Evolutionary conservation across 2,888 invertebrate species (phyloP).

Genomic region (Trissolcus japonicus): DNA sequence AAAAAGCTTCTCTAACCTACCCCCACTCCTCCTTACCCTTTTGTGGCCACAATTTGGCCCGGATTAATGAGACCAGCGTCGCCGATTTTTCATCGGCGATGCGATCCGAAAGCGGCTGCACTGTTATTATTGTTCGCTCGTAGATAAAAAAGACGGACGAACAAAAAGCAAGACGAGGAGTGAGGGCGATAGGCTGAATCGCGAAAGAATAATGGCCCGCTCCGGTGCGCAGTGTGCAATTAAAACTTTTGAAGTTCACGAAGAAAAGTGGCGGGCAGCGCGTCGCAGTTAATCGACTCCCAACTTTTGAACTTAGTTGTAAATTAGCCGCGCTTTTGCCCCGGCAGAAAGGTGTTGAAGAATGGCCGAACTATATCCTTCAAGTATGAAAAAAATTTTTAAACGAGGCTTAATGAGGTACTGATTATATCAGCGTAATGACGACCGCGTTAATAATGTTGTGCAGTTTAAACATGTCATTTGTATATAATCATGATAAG

Average conservation of each 20-base stretch:
- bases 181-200: slow-evolving; percentile 2
- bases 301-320: slow-evolving; percentile 52
- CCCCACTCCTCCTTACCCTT: no score
- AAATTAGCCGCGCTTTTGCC: slow-evolving; percentile 49
- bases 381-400: slow-evolving; percentile 33
- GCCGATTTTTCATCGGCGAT: slow-evolving; percentile 20
- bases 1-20: slow-evolving; percentile 44
- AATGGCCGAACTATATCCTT: slow-evolving; percentile 15
- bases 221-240: slow-evolving; percentile 66
- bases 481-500: slow-evolving; percentile 12
- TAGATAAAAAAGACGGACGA: slow-evolving; percentile 57
- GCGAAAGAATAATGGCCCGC: slow-evolving; percentile 74
- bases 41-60: neutral
- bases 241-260: slow-evolving; percentile 64
- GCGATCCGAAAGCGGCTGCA: slow-evolving; percentile 63
- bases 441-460: slow-evolving; percentile 23
- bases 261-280: slow-evolving; percentile 48
- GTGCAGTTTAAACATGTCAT: slow-evolving; percentile 15
- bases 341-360: slow-evolving; percentile 35
- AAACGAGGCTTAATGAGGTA: slow-evolving; percentile 23
- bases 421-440: slow-evolving; percentile 32
- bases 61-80: slow-evolving; percentile 4
- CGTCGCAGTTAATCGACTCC: slow-evolving; percentile 53
- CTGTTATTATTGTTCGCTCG: slow-evolving; percentile 72
- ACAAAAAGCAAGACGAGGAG: slow-evolving; percentile 35